Evolutionary conservation across 2,888 invertebrate genomes (phyloP), one percentile per base, ranked within the genome.

Genomic region (Apoda limacodes): DNA sequence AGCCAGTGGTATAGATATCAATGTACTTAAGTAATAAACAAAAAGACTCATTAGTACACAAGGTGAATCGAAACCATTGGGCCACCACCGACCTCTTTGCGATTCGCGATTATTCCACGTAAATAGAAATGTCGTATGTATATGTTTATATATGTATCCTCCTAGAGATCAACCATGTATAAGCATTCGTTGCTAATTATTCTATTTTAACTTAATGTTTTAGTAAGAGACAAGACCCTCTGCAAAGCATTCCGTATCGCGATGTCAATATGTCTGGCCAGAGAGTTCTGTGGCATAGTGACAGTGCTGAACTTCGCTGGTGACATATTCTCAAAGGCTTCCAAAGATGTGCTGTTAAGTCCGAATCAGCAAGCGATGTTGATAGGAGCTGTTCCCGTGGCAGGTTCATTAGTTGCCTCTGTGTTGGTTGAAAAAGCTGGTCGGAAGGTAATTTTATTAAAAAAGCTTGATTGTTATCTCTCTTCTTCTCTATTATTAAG

Each of bases 301-400:
- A 74, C 75, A 0, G 71, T 78, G 0, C 44, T 74, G 2, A 75
- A 70, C 44, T 78, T 72, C 12, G 78, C 78, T 39, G 72, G 74
- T 0, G 66, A 75, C 23, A 78, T 78, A 25, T 78, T 78, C 45
- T 39, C 42, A 0, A 48, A 56, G 32, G 59, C 76, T 0, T 63
- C 71, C 0, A 42, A 57, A 20, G 67, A 61, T 0, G 32, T 69
- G 4, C 32, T 61, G 1, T 38, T 76, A 9, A 63, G 62, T 14
- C 65, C 76, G 0, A 78, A 78, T 39, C 70, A 76, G 39, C 78
- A 78, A 29, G 75, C 78, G 0, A 78, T 78, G 67, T 46, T 70
- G 52, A 49, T 78, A 7, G 78, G 78, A 2, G 56, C 52, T 0
- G 68, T 78, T 0, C 78, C 76, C 32, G 71, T 78, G 0, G 39